These are phyloP conservation scores for Liposcelis brunnea DNA, from an alignment of 2,888 invertebrate species.

Conservation along the genomic window DNA sequence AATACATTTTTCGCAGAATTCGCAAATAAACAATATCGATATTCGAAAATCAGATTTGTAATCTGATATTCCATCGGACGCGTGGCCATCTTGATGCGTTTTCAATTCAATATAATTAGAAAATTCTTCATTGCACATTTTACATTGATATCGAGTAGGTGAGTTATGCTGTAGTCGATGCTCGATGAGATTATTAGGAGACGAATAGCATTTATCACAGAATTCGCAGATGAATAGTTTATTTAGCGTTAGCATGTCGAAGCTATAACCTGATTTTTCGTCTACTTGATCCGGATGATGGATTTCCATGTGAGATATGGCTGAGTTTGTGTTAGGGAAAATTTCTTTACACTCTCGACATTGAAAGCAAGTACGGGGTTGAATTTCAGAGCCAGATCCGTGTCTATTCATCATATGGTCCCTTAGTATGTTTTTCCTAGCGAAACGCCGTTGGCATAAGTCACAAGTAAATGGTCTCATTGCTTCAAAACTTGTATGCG, in stretches of 20 bases:
- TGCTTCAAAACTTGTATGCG: not conserved
- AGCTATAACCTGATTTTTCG: no score
- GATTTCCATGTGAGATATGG: not conserved
- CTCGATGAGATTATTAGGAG: not conserved
- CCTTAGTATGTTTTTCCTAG: not conserved
- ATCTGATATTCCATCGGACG: not conserved
- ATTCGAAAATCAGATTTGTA: not conserved
- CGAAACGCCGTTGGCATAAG: not conserved
- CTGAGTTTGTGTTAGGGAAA: not conserved
- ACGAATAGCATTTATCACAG: not conserved
- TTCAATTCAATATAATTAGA: not conserved
- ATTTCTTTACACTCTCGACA: not conserved
- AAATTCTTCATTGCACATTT: not conserved
- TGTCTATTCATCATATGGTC: not conserved
- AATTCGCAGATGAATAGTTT: not conserved
- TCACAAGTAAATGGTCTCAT: not conserved
- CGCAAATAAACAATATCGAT: not conserved
- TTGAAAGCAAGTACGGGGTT: not conserved
- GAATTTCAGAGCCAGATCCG: not conserved
- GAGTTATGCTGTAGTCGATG: not conserved
- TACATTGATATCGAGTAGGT: not conserved
- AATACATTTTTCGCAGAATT: not conserved
- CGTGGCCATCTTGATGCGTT: not conserved
- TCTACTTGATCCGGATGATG: not conserved
- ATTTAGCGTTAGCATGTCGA: no score